Evolutionary conservation across 2,888 invertebrate species (phyloP), one percentile per base, ranked within the genome.

Genomic region (Linhomoeus sp.): DNA sequence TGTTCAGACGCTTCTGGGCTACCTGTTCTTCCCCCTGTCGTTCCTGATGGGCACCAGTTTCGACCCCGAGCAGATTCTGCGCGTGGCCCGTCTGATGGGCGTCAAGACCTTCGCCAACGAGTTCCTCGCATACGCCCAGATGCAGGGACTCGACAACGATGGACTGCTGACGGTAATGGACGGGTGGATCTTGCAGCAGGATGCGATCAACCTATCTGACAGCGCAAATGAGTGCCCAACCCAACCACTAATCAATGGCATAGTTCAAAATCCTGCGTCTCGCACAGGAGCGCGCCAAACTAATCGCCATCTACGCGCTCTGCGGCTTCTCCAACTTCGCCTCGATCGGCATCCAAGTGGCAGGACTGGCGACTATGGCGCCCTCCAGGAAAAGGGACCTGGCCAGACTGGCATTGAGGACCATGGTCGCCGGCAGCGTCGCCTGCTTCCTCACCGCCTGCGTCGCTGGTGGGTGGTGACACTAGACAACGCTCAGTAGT

Each of bases 271-370:
- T n/a, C n/a, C n/a, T n/a, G n/a, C n/a, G n/a, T n/a, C n/a, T n/a
- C n/a, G n/a, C n/a, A n/a, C n/a, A n/a, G n/a, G 48, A 49, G 3
- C 52, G 60, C 17, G 56, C 58, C 3, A 49, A 50, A 29, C 58
- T 61, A 53, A 58, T 59, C 36, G 56, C 57, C 22, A 60, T 57
- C 1, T 70, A 67, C 52, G 69, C 70, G 1, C 55, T 70, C 41
- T 70, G 70, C 56, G 68, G 70, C 3, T 70, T 70, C 55, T 60
- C 69, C 29, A 69, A 69, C 54, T 55, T 69, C 25, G 56, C 66
- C 33, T 65, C 66, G 24, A 64, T 69, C 35, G 69, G 69, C 2
- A 60, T 67, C 26, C 64, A 65, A 52, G 53, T 69, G 24, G 69
- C 66, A 36, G 50, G 52, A 14, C 24, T 61, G 58, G 15, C 48